Conservation (phyloP, 2,888 invertebrate species). For the Leptinotarsa tumamoca region DNA sequence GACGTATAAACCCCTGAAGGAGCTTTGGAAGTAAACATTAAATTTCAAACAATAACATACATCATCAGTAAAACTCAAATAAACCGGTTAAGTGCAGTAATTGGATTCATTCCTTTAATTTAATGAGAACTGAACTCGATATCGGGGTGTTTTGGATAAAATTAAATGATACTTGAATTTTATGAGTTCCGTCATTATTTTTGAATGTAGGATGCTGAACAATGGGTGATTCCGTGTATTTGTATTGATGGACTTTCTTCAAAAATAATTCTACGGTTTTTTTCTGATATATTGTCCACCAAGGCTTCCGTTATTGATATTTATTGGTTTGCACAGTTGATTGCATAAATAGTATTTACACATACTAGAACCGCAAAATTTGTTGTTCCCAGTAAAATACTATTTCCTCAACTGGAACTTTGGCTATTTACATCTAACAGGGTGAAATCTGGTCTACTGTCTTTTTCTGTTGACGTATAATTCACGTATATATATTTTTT, state of each 20-base stretch:
- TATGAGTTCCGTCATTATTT: background rate
- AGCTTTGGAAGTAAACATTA: slow-evolving; percentile 45
- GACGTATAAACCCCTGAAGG: slow-evolving; percentile 47
- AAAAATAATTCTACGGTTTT: background rate
- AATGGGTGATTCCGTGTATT: background rate
- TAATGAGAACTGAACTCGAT: slow-evolving; percentile 42
- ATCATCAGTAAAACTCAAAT: slow-evolving; percentile 41
- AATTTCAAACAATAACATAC: slow-evolving; percentile 46
- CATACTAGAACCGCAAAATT: too few relatives aligned
- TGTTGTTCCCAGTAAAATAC: too few relatives aligned
- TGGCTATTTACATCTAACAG: too few relatives aligned
- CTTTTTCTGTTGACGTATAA: too few relatives aligned
- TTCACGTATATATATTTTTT: too few relatives aligned
- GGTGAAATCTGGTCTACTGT: too few relatives aligned
- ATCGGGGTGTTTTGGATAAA: slow-evolving; percentile 32
- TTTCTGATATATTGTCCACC: background rate
- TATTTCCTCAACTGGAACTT: too few relatives aligned
- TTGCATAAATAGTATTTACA: too few relatives aligned
- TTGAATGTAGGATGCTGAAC: background rate
- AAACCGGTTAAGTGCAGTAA: slow-evolving; percentile 40
- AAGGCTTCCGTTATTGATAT: too few relatives aligned
- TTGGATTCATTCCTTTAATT: slow-evolving; percentile 40
- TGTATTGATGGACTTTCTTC: background rate
- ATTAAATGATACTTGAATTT: slow-evolving; percentile 7
- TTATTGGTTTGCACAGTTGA: too few relatives aligned